Base-by-base conservation (phyloP, 2,113 vertebrate species). In the Ondatra zibethicus region DNA sequence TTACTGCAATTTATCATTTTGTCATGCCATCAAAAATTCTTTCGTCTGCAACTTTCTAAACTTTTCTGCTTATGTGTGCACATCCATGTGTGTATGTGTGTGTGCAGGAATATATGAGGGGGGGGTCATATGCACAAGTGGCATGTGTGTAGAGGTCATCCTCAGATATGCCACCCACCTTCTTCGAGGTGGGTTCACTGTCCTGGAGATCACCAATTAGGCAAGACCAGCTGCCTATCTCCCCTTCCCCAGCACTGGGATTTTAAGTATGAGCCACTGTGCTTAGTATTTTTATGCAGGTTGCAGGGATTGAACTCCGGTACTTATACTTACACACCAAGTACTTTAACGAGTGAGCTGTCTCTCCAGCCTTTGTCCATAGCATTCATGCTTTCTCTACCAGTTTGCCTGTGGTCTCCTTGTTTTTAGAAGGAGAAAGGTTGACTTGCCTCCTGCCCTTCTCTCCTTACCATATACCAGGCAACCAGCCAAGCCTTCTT, bases 391-490 rank as follows among this genome's bases (percentile, higher is more conserved):
- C 36, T 88, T 94, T 88, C 13, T 85, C 78, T 89, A 58, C 50
- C 42, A 19, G 4, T 33, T 70, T 0, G 6, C 70, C 50, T 50
- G 19, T 1, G 55, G 65, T 47, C 42, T 42, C 25, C 45, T 1
- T 31, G 14, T 94, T 88, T 52, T 45, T 45, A 16, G 39, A 92
- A 88, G 86, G 23, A 77, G 16, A 33, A 85, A 61, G 7, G 8
- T 13, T 9, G 27, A 66, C n/a, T 52, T 52, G 14, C 12, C n/a
- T 61, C 65, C 58, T 78, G 55, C 27, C 76, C 87, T 86, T 96
- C 76, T 88, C 52, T 91, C 80, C 29, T 96, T 82, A 42, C 78
- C 81, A 63, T 68, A 75, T 39, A 73, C 73, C 66, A 96, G 89
- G 68, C 81, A 68, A 50, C 68, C 55, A 33, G 95, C 81, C 92